Conservation (phyloP, 2,888 invertebrate genomes). For the Trichopoda pennipes region DNA sequence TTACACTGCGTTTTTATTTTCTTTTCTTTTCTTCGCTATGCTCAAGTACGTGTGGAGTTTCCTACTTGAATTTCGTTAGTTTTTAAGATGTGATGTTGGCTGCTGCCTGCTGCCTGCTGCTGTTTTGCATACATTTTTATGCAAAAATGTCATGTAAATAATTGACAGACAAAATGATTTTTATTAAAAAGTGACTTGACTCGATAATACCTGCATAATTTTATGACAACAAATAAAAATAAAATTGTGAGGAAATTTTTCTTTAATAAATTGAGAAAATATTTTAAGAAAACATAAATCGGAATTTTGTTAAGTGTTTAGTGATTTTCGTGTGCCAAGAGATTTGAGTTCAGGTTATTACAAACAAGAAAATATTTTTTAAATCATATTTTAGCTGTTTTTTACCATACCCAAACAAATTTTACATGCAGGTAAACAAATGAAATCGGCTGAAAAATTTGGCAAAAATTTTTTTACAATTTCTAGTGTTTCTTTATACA, state of each 20-base stretch:
- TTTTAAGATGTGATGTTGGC: slow-evolving; percentile 3
- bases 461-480: too few species aligned
- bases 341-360: too few species aligned
- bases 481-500: too few species aligned
- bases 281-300: background rate
- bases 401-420: too few species aligned
- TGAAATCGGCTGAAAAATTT: too few species aligned
- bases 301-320: background rate
- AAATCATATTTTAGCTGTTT: too few species aligned
- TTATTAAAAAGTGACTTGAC: slow-evolving; percentile 7
- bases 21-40: background rate
- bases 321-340: background rate
- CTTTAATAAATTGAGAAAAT: slow-evolving; percentile 19
- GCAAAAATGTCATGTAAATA: slow-evolving; percentile 26
- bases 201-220: background rate
- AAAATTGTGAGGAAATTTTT: background rate
- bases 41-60: slow-evolving; percentile 29
- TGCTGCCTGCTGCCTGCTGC: background rate
- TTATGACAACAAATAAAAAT: background rate
- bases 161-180: background rate
- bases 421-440: too few species aligned
- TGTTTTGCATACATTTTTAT: slow-evolving; percentile 11
- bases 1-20: background rate
- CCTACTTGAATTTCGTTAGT: slow-evolving; percentile 17
- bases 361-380: too few species aligned